phyloP scores from a whole-genome alignment of 1,140 invertebrate species.

The Scylla paramamosain region DNA sequence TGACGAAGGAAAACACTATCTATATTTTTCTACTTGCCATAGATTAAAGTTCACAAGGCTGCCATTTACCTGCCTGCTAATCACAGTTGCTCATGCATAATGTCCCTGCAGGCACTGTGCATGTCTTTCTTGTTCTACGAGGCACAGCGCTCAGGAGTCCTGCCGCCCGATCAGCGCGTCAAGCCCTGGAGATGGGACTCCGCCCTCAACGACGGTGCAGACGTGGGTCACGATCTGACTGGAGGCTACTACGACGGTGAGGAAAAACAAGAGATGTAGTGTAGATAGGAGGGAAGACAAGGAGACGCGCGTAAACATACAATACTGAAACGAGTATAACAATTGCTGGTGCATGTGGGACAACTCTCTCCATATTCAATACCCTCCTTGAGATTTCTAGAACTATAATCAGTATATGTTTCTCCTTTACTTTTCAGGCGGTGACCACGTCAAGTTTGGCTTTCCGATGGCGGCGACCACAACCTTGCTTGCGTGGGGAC shows the following conservation, averaged over 20 bases:
- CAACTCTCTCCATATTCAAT: no score
- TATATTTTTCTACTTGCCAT: no score
- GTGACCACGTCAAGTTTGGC: slow-evolving; percentile 85
- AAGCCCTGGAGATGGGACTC: slow-evolving; percentile 84
- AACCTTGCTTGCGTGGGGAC: slow-evolving; percentile 84
- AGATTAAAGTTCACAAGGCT: no score
- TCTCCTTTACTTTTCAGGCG: slow-evolving; percentile 81
- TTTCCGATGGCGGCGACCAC: slow-evolving; percentile 85
- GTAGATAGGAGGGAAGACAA: background rate
- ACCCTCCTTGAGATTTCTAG: no score
- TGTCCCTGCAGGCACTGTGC: slow-evolving; percentile 77
- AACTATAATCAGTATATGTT: background rate
- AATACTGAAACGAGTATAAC: no score
- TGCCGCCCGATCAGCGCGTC: slow-evolving; percentile 83
- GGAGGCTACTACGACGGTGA: slow-evolving; percentile 86
- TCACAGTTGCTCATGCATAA: no score
- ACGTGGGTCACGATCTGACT: slow-evolving; percentile 83
- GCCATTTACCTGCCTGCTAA: no score
- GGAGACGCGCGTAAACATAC: no score
- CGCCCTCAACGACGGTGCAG: slow-evolving; percentile 82
- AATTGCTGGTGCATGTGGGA: no score
- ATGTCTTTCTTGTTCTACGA: slow-evolving; percentile 84
- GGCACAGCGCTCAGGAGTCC: slow-evolving; percentile 84
- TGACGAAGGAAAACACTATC: no score
- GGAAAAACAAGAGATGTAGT: background rate